These are phyloP conservation scores for Pelecanoides urinatrix DNA, from an alignment of 2,113 vertebrate species.

Conservation along the genomic window DNA sequence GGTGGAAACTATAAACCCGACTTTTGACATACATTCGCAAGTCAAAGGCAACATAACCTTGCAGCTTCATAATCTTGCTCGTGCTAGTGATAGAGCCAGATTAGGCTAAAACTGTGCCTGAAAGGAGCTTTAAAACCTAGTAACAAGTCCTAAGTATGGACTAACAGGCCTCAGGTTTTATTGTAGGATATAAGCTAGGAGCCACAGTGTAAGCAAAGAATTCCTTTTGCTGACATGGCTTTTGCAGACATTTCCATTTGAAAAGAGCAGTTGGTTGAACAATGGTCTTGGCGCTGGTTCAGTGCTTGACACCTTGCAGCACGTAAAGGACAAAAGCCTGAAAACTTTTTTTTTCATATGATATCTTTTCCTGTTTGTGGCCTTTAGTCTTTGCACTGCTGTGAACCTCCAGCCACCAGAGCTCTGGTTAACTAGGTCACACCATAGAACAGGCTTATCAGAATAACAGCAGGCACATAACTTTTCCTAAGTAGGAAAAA, in stretches of 20 bases:
- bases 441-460: constrained; percentile 24
- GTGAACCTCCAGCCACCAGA: neutral
- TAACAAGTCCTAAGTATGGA: constrained; percentile 6
- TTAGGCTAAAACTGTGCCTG: constrained; percentile 8
- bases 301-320: constrained; percentile 44
- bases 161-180: constrained; percentile 21
- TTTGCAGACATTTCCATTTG: constrained; percentile 52
- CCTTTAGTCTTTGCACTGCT: constrained; percentile 26
- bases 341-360: neutral
- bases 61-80: neutral
- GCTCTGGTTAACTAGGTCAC: constrained; percentile 10
- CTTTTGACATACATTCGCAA: neutral
- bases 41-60: neutral
- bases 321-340: constrained; percentile 15
- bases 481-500: neutral
- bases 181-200: constrained; percentile 1
- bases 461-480: neutral
- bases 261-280: constrained; percentile 49
- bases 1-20: neutral
- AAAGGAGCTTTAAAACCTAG: constrained; percentile 5
- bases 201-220: neutral
- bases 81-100: neutral
- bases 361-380: constrained; percentile 53
- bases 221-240: constrained; percentile 42
- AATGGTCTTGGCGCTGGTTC: neutral